Evolutionary conservation across 2,113 vertebrate species (phyloP).

Genomic region (Clinocottus analis): DNA sequence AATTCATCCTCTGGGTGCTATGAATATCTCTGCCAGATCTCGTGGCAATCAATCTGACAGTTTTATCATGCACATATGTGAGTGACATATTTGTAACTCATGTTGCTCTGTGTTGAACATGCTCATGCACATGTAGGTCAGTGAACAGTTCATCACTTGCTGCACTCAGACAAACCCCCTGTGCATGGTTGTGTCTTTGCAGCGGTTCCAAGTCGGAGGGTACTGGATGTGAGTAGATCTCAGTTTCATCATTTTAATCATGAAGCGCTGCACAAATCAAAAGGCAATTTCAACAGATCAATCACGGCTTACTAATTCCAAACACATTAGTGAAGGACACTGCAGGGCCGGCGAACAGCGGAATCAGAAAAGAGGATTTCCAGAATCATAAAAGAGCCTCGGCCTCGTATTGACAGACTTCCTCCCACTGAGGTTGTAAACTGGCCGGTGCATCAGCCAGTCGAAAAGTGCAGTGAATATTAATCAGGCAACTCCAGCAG

Average conservation of each 20-base stretch:
- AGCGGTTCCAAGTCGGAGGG: neutral
- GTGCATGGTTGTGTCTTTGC: neutral
- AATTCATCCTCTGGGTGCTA: neutral
- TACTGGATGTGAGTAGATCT: neutral
- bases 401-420: constrained; percentile 48
- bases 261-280: neutral
- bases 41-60: neutral
- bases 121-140: constrained; percentile 15
- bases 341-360: neutral
- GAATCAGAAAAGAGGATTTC: constrained; percentile 27
- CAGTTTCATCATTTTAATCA: neutral
- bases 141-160: constrained; percentile 36
- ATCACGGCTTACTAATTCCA: neutral
- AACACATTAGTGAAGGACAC: neutral
- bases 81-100: constrained; percentile 26
- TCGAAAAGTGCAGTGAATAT: constrained; percentile 56
- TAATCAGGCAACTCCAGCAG: constrained; percentile 43
- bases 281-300: neutral
- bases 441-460: constrained; percentile 49
- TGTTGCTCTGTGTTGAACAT: neutral
- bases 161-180: neutral
- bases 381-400: constrained; percentile 42
- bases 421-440: constrained; percentile 63
- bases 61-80: neutral
- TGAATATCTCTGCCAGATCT: neutral